phyloP scores from a whole-genome alignment of 2,797 vertebrate species.

The Choloepus didactylus region DNA sequence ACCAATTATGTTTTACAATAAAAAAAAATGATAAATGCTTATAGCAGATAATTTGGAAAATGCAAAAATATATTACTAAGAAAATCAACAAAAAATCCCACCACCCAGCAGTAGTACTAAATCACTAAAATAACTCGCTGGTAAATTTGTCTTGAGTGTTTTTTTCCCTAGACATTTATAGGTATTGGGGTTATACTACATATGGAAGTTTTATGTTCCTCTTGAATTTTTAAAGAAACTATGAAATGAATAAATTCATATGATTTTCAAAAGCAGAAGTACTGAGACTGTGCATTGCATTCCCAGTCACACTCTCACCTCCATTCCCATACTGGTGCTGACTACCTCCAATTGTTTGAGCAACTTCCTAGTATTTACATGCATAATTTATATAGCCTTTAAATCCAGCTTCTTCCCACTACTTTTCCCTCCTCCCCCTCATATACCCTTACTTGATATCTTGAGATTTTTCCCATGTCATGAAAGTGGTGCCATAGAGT shows the following conservation, averaged over 20 bases:
- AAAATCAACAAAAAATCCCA: conserved; percentile 23
- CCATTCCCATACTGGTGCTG: neutral
- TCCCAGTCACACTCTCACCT: neutral
- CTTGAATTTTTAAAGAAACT: neutral
- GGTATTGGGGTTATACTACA: neutral
- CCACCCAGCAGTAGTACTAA: neutral
- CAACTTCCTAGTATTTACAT: neutral
- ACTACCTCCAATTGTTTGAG: neutral
- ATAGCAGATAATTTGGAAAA: conserved; percentile 43
- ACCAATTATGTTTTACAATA: conserved; percentile 27
- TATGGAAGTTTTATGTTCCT: neutral
- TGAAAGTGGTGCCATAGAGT: neutral
- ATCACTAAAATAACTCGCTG: conserved; percentile 27
- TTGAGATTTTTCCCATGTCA: neutral
- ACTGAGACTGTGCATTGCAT: neutral
- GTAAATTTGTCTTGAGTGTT: neutral
- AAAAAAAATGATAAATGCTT: conserved; percentile 59
- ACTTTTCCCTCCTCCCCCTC: too few relatives aligned
- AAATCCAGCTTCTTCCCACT: neutral
- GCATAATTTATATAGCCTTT: neutral
- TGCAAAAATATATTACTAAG: neutral
- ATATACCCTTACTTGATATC: neutral
- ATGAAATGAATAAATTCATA: neutral
- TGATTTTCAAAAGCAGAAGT: neutral
- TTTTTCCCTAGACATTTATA: neutral